Evolutionary conservation across 2,113 vertebrate genomes (phyloP).

Genomic region (Chaetura pelagica): DNA sequence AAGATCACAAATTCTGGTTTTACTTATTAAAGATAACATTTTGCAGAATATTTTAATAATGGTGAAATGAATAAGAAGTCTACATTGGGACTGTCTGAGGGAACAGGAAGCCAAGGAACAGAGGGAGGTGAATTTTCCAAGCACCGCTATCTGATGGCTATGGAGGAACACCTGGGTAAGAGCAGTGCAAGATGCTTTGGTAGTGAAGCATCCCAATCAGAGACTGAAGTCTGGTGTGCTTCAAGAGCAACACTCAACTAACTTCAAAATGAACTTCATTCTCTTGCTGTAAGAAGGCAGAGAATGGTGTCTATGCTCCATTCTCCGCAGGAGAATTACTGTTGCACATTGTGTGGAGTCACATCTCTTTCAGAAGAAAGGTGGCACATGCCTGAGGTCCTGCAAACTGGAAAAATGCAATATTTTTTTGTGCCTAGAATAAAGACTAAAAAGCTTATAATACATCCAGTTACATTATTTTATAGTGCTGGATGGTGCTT

Average conservation of each 20-base stretch:
- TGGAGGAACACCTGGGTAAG: not conserved
- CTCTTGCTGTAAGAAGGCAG: not conserved
- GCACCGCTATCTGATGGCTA: not conserved
- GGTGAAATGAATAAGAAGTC: not conserved
- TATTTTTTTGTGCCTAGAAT: not conserved
- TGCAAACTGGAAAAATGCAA: not conserved
- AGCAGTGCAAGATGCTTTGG: not conserved
- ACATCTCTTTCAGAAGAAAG: not conserved
- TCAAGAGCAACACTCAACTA: not conserved
- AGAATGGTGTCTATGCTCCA: not conserved
- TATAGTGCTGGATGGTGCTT: not conserved
- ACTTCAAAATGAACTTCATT: not conserved
- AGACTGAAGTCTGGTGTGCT: not conserved
- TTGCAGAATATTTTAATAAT: not conserved
- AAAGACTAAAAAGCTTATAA: not conserved
- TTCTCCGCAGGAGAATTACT: not conserved
- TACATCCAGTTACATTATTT: not conserved
- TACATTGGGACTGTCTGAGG: not conserved
- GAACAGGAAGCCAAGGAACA: not conserved
- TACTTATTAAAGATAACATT: not conserved
- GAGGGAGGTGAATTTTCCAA: not conserved
- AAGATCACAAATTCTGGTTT: not conserved
- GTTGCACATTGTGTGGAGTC: not conserved
- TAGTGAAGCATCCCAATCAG: not conserved
- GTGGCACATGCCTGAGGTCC: not conserved